A percentile compares a stretch with the other conserved stretches of the same genome.
Conservation (phyloP, 1,140 invertebrate genomes). For the Eurosta solidaginis region DNA sequence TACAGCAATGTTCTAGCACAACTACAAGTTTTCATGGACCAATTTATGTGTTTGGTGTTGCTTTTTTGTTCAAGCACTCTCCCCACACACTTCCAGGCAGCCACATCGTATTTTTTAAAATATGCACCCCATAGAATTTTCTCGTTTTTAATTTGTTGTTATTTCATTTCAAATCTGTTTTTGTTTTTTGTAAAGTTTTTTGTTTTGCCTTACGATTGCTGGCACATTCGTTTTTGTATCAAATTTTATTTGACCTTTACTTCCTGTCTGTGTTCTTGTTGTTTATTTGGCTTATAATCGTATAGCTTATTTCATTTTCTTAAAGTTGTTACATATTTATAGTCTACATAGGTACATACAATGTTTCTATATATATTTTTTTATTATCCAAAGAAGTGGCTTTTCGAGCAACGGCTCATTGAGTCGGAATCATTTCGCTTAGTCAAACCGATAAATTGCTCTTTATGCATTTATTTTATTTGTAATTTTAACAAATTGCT, state of each 20-base stretch:
- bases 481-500: slow-evolving; percentile 25
- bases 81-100: background rate
- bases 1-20: background rate
- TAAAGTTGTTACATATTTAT: background rate
- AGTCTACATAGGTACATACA: background rate
- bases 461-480: slow-evolving; percentile 28
- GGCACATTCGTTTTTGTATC: background rate
- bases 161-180: background rate
- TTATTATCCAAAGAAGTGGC: too few relatives aligned
- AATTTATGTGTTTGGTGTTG: background rate
- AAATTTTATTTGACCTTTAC: background rate
- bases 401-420: background rate
- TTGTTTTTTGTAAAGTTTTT: background rate
- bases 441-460: slow-evolving; percentile 25
- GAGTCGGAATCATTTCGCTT: slow-evolving; percentile 11
- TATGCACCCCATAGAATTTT: background rate
- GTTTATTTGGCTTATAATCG: background rate
- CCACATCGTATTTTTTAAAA: background rate
- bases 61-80: background rate
- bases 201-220: background rate
- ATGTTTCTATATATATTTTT: background rate
- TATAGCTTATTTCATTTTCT: background rate
- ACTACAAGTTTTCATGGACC: background rate
- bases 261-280: background rate
- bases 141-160: background rate